Evolutionary conservation across 1,140 invertebrate species (phyloP).

Genomic region (Pseudomyrmex sp.): DNA sequence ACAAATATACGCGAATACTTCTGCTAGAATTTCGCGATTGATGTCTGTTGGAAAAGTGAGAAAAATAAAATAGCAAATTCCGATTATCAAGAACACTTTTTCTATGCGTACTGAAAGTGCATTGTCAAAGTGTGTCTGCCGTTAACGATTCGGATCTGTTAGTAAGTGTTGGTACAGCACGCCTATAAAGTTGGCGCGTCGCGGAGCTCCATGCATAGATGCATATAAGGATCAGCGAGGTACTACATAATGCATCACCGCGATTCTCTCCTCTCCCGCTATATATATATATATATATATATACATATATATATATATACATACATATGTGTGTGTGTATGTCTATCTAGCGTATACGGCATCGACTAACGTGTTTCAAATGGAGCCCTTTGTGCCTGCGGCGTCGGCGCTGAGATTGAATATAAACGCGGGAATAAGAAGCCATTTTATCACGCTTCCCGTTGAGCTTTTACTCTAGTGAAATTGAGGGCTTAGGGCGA

Average conservation of each 20-base stretch:
- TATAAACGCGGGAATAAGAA: slow-evolving; percentile 85
- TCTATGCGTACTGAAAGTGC: slow-evolving; percentile 26
- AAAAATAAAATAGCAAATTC: slow-evolving; percentile 32
- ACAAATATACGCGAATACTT: slow-evolving; percentile 20
- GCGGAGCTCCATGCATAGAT: slow-evolving; percentile 76
- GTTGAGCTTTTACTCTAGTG: slow-evolving; percentile 82
- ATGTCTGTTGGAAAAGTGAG: background rate
- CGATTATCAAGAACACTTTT: slow-evolving; percentile 37
- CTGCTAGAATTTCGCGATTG: slow-evolving; percentile 37
- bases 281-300: no score
- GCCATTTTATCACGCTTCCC: slow-evolving; percentile 82
- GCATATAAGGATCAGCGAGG: slow-evolving; percentile 79
- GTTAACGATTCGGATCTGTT: slow-evolving; percentile 46
- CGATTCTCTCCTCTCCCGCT: slow-evolving; percentile 63
- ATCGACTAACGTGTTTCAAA: slow-evolving; percentile 83
- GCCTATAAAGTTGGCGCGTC: slow-evolving; percentile 58
- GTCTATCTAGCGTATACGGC: slow-evolving; percentile 62
- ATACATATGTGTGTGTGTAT: background rate
- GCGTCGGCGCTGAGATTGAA: slow-evolving; percentile 80
- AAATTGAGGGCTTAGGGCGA: slow-evolving; percentile 82
- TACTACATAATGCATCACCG: slow-evolving; percentile 79
- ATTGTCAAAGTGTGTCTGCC: slow-evolving; percentile 1
- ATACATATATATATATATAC: background rate
- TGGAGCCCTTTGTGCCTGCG: slow-evolving; percentile 80
- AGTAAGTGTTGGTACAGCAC: slow-evolving; percentile 41